Evolutionary conservation across 2,797 vertebrate genomes (phyloP).

Genomic region (Moxostoma hubbsi): DNA sequence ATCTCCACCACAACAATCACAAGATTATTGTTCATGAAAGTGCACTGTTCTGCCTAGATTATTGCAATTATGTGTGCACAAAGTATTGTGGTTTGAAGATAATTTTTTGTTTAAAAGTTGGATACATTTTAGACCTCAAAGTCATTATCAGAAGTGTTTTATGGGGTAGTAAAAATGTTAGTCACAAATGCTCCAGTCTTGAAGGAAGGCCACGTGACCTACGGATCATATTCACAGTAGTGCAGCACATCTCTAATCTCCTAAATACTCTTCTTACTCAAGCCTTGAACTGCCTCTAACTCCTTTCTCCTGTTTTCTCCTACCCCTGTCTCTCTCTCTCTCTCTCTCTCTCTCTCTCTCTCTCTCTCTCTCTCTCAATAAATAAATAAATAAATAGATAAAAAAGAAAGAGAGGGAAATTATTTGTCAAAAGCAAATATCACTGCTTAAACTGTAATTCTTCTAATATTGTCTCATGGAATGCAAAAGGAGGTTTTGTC

Average conservation of each 20-base stretch:
- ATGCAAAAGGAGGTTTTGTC: too few species aligned
- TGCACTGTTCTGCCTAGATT: conserved; percentile 11
- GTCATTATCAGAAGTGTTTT: background rate
- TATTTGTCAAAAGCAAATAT: conserved; percentile 27
- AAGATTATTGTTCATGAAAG: background rate
- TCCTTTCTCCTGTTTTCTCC: background rate
- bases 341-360: background rate
- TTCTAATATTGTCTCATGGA: background rate
- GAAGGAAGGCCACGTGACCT: background rate
- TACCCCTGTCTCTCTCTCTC: background rate
- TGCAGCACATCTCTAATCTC: background rate
- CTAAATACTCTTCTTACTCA: background rate
- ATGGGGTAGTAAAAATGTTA: background rate
- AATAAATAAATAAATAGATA: conserved; percentile 57
- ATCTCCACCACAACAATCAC: conserved; percentile 7
- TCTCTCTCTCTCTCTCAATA: background rate
- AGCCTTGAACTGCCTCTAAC: background rate
- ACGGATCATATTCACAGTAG: background rate
- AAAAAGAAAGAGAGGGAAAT: background rate
- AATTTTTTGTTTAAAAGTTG: too few species aligned
- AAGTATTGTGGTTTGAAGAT: too few species aligned
- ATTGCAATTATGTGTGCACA: background rate
- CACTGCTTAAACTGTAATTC: conserved; percentile 1
- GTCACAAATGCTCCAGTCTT: conserved; percentile 3
- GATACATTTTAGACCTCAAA: background rate